Evolutionary conservation across 1,140 invertebrate genomes (phyloP), one percentile per base, ranked within the genome.

Genomic region (Drosophila seguyi): DNA sequence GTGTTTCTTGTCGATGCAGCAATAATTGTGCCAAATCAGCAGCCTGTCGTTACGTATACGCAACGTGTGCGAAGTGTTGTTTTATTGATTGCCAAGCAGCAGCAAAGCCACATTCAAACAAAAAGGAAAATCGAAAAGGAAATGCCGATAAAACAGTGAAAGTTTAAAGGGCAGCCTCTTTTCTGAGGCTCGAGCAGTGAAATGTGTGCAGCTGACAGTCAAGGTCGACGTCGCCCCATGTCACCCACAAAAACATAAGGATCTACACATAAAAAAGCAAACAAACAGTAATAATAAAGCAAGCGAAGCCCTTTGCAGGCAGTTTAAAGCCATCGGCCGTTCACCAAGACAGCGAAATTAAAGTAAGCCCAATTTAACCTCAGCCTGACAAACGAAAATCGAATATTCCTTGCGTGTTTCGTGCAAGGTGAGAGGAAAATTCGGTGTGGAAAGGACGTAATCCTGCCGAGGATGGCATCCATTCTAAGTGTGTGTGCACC

Each of bases 31-130:
- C 66, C 66, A 67, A 69, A 69, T 69, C 69, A 61, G 68, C 68
- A 73, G 57, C 29, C 72, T 53, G 45, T 36, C 59, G 82, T 84
- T 80, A 88, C 76, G 80, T 80, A 77, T 84, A 87, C 76, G 73
- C 79, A 84, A 48, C 84, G 76, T 80, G 84, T 52, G 78, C 50
- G 55, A 36, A 58, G 56, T 60, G 39, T 63, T 73, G 41, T 68
- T 76, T 83, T 88, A 88, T 87, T 87, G 80, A 88, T 88, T 87
- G 81, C 79, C 59, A 56, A 25, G 68, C 50, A 69, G 38, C 41
- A 52, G 38, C 16, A 58, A 52, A 36, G 18, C 48, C 39, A 75
- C 56, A 57, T 22, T 44, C 6, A 63, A 52, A 45, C 27, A 47
- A 63, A 52, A 22, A n/a, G 29, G 41, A 61, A 67, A 42, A 48